Evolutionary conservation across 2,797 vertebrate species (phyloP).

Genomic region (Clamator glandarius): DNA sequence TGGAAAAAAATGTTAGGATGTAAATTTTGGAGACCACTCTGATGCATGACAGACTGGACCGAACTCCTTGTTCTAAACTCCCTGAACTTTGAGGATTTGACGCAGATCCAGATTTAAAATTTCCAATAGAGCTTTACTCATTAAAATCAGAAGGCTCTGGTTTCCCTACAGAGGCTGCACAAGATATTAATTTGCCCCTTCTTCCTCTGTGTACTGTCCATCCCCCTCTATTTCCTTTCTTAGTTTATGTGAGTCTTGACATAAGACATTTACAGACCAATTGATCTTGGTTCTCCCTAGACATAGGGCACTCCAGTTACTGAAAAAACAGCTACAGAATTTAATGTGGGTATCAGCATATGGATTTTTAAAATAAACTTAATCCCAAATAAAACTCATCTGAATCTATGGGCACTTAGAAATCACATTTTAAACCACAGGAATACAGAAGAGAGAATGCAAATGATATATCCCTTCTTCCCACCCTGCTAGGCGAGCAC

Average conservation of each 20-base stretch:
- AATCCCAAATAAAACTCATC: not conserved
- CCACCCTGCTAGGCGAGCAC: not conserved
- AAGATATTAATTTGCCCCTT: not conserved
- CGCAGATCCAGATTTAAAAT: conserved; percentile 12
- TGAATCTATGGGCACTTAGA: not conserved
- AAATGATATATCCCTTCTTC: not conserved
- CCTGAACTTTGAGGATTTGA: conserved; percentile 7
- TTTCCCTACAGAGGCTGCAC: not conserved
- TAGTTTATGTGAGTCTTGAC: not conserved
- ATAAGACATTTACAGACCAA: not conserved
- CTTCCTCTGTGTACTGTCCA: not conserved
- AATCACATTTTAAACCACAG: not conserved
- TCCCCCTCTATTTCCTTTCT: not conserved
- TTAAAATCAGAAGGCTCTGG: not conserved
- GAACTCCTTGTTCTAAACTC: fast-evolving
- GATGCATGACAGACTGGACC: not conserved
- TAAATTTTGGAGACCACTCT: not conserved
- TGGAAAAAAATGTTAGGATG: not conserved
- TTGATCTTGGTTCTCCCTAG: not conserved
- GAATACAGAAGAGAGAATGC: not conserved
- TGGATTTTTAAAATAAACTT: not conserved
- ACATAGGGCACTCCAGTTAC: fast-evolving
- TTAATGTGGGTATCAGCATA: not conserved
- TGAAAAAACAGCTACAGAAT: not conserved
- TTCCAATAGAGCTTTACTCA: not conserved